These are phyloP conservation scores for Dynastes maya DNA, from an alignment of 2,888 invertebrate species.

Conservation along the genomic window DNA sequence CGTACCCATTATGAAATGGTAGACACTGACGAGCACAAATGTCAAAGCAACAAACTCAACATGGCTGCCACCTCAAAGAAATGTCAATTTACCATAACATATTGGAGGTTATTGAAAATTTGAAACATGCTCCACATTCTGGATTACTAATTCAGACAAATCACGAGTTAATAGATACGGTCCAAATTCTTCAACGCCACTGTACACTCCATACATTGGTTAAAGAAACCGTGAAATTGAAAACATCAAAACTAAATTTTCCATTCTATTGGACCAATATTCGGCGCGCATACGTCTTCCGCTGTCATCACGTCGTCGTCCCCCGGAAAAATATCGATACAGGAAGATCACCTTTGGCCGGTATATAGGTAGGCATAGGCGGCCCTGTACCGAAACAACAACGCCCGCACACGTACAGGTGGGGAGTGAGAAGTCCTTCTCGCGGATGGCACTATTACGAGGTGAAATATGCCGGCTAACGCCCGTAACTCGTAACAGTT, in stretches of 20 bases:
- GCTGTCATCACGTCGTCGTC: constrained; percentile 6
- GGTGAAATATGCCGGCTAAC: constrained; percentile 31
- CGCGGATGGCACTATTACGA: constrained; percentile 25
- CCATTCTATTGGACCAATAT: constrained; percentile 55
- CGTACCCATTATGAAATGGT: too few relatives aligned
- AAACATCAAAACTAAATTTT: constrained; percentile 60
- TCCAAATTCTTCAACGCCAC: too few relatives aligned
- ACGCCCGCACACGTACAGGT: not conserved
- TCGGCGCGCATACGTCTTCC: constrained; percentile 42
- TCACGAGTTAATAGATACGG: too few relatives aligned
- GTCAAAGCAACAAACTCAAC: too few relatives aligned
- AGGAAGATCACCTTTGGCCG: constrained; percentile 40
- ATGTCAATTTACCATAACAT: too few relatives aligned
- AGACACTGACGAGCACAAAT: too few relatives aligned
- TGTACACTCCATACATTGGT: constrained; percentile 46
- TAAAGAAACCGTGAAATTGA: constrained; percentile 60
- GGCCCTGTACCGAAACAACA: constrained; percentile 40
- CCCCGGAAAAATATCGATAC: constrained; percentile 26
- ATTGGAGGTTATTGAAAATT: too few relatives aligned
- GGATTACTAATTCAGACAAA: too few relatives aligned
- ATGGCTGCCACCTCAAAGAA: too few relatives aligned
- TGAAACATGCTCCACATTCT: too few relatives aligned
- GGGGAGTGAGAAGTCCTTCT: not conserved
- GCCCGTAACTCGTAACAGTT: constrained; percentile 25
- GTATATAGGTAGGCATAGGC: not conserved